A percentile compares a stretch with the other conserved stretches of the same genome.
Conservation (phyloP, 2,888 invertebrate species). For the Cartodere bifasciata region DNA sequence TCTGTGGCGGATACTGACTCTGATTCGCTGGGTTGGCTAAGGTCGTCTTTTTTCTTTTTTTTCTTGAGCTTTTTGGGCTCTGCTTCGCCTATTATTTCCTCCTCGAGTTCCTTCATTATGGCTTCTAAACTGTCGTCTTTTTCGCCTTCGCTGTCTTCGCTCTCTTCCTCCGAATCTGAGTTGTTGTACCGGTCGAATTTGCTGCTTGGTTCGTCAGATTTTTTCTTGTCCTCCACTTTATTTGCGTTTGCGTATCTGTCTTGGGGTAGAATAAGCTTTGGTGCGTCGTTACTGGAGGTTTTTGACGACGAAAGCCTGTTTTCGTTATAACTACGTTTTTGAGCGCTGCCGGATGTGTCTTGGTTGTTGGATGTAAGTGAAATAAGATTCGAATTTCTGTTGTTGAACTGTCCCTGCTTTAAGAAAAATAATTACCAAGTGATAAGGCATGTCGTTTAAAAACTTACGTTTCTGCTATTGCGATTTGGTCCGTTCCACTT, state of each 20-base stretch:
- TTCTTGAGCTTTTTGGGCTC: constrained; percentile 13
- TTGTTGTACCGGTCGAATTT: constrained; percentile 41
- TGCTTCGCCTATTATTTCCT: constrained; percentile 33
- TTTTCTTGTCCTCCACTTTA: constrained; percentile 13
- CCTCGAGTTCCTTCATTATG: constrained; percentile 40
- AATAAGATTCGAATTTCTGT: constrained; percentile 37
- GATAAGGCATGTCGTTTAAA: background rate
- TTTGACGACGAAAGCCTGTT: constrained; percentile 4
- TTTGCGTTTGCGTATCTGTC: constrained; percentile 24
- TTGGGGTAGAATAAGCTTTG: constrained; percentile 28
- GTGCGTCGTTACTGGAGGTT: constrained; percentile 11
- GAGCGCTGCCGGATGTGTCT: constrained; percentile 19
- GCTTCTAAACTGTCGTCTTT: constrained; percentile 39
- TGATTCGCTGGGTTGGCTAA: too few relatives aligned
- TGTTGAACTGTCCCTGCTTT: constrained; percentile 21
- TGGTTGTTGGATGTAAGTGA: constrained; percentile 36
- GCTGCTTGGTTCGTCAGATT: constrained; percentile 20
- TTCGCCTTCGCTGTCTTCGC: constrained; percentile 30
- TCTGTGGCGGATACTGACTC: too few relatives aligned
- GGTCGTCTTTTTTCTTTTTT: background rate
- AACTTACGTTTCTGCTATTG: constrained; percentile 20
- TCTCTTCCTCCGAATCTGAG: constrained; percentile 33
- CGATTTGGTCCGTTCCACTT: constrained; percentile 14
- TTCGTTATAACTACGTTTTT: too few relatives aligned
- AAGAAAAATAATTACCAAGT: background rate